These are phyloP conservation scores for Craniophora ligustri DNA, from an alignment of 2,888 invertebrate species.

Conservation along the genomic window DNA sequence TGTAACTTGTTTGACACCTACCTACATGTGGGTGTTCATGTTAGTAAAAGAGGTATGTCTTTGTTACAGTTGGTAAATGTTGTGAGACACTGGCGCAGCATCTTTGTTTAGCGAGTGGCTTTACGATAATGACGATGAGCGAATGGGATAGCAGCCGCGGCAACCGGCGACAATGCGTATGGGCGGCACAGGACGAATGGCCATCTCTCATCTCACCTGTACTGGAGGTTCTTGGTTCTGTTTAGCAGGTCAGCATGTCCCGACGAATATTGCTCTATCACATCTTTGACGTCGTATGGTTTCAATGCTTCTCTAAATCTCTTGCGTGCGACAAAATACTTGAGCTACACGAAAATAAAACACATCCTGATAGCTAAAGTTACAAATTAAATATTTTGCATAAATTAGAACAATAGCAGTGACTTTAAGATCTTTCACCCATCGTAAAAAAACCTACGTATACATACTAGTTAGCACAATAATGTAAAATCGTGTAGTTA, in stretches of 20 bases:
- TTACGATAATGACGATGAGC: constrained; percentile 61
- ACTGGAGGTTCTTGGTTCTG: constrained; percentile 95
- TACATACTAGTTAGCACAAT: constrained; percentile 1
- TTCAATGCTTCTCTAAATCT: constrained; percentile 97
- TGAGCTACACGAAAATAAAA: constrained; percentile 91
- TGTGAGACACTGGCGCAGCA: constrained; percentile 7
- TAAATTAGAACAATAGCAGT: background rate
- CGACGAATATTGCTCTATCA: constrained; percentile 97
- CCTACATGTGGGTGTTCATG: constrained; percentile 16
- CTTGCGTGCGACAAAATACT: constrained; percentile 96
- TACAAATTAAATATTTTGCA: constrained; percentile 29
- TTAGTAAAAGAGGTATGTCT: constrained; percentile 41
- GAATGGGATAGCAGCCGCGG: constrained; percentile 60
- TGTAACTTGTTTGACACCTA: constrained; percentile 29
- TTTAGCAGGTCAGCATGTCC: constrained; percentile 96
- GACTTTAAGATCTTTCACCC: background rate
- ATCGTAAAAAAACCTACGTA: background rate
- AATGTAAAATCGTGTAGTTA: constrained; percentile 3
- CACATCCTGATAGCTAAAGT: constrained; percentile 69
- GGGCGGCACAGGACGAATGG: constrained; percentile 39
- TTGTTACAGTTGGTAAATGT: constrained; percentile 24
- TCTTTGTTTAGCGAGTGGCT: constrained; percentile 41
- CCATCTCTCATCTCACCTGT: constrained; percentile 89
- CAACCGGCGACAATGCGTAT: constrained; percentile 47
- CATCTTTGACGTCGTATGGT: constrained; percentile 98